Percentiles rank a stretch among this genome's conserved stretches.
Conservation (phyloP, 1,140 invertebrate genomes). For the silkworm (Bombyx mori) region DNA sequence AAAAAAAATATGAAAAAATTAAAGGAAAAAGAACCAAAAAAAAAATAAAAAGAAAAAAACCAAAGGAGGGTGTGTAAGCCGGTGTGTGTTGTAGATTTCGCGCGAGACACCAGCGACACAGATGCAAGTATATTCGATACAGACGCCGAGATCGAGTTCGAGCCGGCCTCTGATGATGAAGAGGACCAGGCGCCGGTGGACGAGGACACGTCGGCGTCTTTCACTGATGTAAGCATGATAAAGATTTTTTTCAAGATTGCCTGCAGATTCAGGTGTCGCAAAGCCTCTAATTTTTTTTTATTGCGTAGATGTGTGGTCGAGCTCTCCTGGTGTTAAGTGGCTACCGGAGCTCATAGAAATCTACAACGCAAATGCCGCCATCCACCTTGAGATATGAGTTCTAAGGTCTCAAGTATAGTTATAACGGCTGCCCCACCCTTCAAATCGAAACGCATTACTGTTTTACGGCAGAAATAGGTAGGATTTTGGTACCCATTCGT, state of each 20-base stretch:
- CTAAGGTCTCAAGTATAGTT: too few species aligned
- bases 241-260: neutral
- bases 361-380: too few species aligned
- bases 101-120: constrained; percentile 65
- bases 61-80: neutral
- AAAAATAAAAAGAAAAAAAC: constrained; percentile 2
- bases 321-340: too few species aligned
- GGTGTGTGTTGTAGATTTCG: constrained; percentile 20
- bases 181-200: constrained; percentile 33
- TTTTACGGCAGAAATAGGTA: too few species aligned
- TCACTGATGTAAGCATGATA: constrained; percentile 48
- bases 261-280: neutral
- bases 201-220: constrained; percentile 33
- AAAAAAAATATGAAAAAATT: constrained; percentile 7
- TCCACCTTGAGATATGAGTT: too few species aligned
- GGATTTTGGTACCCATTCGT: too few species aligned
- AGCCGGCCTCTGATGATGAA: constrained; percentile 39
- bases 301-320: too few species aligned
- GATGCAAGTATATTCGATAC: constrained; percentile 29
- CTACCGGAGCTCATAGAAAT: too few species aligned
- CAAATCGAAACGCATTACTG: too few species aligned
- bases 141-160: constrained; percentile 36
- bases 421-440: too few species aligned
- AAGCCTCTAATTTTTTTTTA: neutral
- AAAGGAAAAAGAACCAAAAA: constrained; percentile 2